Percentiles rank a stretch among this genome's conserved stretches.
These are phyloP conservation scores for Gavialis gangeticus DNA, from an alignment of 2,113 vertebrate species.

Conservation along the genomic window DNA sequence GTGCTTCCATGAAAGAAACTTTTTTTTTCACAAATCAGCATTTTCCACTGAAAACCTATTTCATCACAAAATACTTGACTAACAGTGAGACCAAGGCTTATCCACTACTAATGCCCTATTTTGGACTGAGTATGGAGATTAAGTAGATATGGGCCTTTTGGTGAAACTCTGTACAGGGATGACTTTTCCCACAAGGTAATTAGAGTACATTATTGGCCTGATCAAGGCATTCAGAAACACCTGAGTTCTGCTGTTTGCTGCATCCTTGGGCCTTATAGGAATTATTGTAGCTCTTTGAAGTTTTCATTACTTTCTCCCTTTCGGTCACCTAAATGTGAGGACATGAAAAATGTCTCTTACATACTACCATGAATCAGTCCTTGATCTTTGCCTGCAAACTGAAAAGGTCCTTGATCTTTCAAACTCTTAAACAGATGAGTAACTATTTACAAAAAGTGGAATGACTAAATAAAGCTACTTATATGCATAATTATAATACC, in stretches of 20 bases:
- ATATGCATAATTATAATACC: background rate
- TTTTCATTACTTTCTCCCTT: background rate
- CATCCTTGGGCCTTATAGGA: background rate
- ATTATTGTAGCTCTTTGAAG: background rate
- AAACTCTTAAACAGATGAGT: background rate
- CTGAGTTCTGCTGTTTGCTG: background rate
- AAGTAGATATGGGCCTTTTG: background rate
- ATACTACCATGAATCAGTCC: background rate
- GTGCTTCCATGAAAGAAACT: background rate
- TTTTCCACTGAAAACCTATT: background rate
- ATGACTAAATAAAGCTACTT: background rate
- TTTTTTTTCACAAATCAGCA: background rate
- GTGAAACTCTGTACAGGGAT: background rate
- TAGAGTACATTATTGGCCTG: background rate
- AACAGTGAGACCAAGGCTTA: background rate
- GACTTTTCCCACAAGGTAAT: background rate
- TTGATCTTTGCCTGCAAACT: background rate
- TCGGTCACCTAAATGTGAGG: background rate
- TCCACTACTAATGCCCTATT: background rate
- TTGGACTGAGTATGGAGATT: background rate
- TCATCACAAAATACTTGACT: background rate
- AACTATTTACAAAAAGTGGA: background rate
- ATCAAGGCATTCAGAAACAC: background rate
- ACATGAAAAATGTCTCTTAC: background rate
- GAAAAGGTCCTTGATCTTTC: background rate